phyloP scores from a whole-genome alignment of 37 sponge, comb jelly and placozoan species.

The Theonella swinhoei region DNA sequence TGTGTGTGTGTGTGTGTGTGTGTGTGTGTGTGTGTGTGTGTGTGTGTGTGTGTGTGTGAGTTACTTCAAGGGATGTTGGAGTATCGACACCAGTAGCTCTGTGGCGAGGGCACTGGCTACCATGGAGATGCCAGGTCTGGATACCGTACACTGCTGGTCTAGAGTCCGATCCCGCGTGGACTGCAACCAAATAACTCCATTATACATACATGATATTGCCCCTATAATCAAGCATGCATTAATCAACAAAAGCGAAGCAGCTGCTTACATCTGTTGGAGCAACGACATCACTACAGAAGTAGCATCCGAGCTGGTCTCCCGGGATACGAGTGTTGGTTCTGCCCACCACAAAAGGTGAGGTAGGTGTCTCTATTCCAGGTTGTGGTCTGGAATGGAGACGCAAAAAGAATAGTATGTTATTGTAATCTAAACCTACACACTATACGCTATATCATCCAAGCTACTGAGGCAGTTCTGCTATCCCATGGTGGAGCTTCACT shows the following conservation, averaged over 20 bases:
- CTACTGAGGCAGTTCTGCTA: no score
- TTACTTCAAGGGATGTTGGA: conserved; percentile 88
- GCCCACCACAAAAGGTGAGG: neutral
- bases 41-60: no score
- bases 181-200: conserved; percentile 24
- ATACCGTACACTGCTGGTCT: conserved; percentile 99
- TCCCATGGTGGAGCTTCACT: no score
- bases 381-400: neutral
- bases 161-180: conserved; percentile 95
- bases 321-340: conserved; percentile 35
- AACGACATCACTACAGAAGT: conserved; percentile 99
- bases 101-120: conserved; percentile 90
- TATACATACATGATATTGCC: neutral
- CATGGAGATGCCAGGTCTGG: conserved; percentile 95
- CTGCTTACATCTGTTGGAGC: conserved; percentile 92
- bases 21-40: no score
- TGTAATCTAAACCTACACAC: neutral
- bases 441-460: neutral
- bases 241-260: neutral
- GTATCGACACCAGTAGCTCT: conserved; percentile 83
- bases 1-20: no score
- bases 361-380: neutral
- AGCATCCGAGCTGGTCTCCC: conserved; percentile 92
- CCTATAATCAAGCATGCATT: neutral
- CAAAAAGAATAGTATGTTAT: neutral